These are phyloP conservation scores for Mythimna lalbum DNA, from an alignment of 2,888 invertebrate genomes.

Conservation along the genomic window DNA sequence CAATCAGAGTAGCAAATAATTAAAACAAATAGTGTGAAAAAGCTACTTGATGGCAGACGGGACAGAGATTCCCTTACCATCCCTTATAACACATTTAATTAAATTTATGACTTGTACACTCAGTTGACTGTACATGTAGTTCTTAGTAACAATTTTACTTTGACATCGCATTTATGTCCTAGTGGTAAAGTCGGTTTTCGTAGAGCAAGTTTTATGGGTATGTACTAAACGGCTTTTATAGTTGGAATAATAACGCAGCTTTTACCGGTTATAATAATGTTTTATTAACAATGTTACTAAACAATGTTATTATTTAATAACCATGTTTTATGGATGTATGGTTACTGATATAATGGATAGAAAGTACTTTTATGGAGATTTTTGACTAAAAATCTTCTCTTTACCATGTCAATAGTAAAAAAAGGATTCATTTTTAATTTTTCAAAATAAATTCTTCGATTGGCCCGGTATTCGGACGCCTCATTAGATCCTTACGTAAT, in stretches of 20 bases:
- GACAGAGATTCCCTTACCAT: slow-evolving; percentile 53
- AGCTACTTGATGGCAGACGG: slow-evolving; percentile 60
- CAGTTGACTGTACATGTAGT: not conserved
- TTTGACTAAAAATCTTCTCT: not conserved
- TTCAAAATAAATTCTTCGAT: too few relatives aligned
- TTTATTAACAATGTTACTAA: slow-evolving; percentile 11
- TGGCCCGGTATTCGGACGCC: too few relatives aligned
- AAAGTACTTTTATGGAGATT: not conserved
- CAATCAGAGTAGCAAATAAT: slow-evolving; percentile 69
- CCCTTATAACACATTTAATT: slow-evolving; percentile 79
- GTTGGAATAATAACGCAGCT: slow-evolving; percentile 6
- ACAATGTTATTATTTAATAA: slow-evolving; percentile 1
- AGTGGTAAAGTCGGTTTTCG: not conserved
- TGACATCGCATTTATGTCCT: not conserved
- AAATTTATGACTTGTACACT: slow-evolving; percentile 67
- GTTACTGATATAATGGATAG: not conserved
- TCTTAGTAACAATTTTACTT: slow-evolving; percentile 42
- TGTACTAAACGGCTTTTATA: slow-evolving; percentile 35
- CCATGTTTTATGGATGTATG: not conserved
- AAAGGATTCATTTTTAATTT: too few relatives aligned
- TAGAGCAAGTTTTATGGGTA: not conserved
- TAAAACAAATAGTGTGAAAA: slow-evolving; percentile 77
- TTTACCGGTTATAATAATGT: slow-evolving; percentile 14
- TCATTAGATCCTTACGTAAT: too few relatives aligned
- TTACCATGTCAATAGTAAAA: too few relatives aligned